phyloP scores from a whole-genome alignment of 2,797 vertebrate species.

The Sparidentex hasta region DNA sequence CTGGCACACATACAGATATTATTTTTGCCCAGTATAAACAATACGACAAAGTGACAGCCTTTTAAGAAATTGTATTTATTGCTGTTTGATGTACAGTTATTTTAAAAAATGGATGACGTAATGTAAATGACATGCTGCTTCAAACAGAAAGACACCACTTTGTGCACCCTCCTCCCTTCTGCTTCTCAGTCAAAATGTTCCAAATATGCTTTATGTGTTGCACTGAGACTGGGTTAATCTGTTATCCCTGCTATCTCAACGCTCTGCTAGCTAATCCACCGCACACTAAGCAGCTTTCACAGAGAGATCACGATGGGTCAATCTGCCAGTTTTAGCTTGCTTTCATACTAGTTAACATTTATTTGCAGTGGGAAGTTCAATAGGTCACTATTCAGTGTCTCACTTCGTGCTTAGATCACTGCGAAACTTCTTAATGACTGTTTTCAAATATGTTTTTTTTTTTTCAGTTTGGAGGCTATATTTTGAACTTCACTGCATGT shows the following conservation, averaged over 20 bases:
- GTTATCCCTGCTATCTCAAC: constrained; percentile 52
- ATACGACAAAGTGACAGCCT: neutral
- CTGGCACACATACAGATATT: neutral
- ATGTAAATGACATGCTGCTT: constrained; percentile 18
- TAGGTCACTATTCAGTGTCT: constrained; percentile 28
- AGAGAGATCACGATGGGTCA: constrained; percentile 65
- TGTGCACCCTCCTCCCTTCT: neutral
- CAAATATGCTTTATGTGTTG: constrained; percentile 38
- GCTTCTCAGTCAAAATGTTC: constrained; percentile 1
- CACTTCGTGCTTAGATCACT: neutral
- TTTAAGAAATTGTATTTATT: neutral
- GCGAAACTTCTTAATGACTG: neutral
- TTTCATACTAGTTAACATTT: constrained; percentile 50
- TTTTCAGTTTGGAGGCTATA: neutral
- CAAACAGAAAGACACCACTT: neutral
- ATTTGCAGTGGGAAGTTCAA: constrained; percentile 47
- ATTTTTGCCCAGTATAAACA: neutral
- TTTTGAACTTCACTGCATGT: neutral
- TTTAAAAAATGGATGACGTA: neutral
- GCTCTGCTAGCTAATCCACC: constrained; percentile 63
- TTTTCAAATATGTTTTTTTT: neutral
- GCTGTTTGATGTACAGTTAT: neutral
- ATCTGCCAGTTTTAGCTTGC: constrained; percentile 55
- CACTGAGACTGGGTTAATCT: constrained; percentile 46
- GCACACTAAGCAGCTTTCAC: constrained; percentile 75